Evolutionary conservation across 1,140 invertebrate genomes (phyloP).

Genomic region (Thaumetopoea pityocampa): DNA sequence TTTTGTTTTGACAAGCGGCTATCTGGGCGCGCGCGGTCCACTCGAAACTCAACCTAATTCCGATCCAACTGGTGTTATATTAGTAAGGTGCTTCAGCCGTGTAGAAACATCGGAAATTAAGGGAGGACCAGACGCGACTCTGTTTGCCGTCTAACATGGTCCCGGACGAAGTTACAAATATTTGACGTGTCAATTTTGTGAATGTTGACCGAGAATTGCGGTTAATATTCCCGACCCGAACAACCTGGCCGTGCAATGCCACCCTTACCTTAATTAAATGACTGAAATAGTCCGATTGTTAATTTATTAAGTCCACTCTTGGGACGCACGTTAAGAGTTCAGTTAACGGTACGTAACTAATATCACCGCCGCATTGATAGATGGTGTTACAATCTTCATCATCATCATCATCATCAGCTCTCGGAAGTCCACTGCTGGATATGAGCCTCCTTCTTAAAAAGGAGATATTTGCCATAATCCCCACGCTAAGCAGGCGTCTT

Average conservation of each 20-base stretch:
- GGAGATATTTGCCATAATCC: no score
- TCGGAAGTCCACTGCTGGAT: no score
- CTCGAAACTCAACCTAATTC: constrained; percentile 40
- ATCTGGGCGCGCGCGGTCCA: constrained; percentile 29
- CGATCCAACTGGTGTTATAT: constrained; percentile 33
- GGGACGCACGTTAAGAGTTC: constrained; percentile 30
- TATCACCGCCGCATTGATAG: no score
- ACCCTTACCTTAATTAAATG: constrained; percentile 73
- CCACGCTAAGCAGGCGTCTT: no score
- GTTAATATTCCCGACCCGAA: constrained; percentile 70
- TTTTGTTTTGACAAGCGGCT: constrained; percentile 73
- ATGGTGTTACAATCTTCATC: no score
- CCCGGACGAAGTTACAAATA: constrained; percentile 75
- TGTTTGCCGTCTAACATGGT: constrained; percentile 74
- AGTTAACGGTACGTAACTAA: no score
- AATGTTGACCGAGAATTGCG: constrained; percentile 75
- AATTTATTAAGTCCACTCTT: constrained; percentile 48
- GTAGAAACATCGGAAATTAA: constrained; percentile 74
- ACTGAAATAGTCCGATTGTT: constrained; percentile 66
- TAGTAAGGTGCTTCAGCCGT: constrained; percentile 21
- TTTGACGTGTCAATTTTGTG: constrained; percentile 75
- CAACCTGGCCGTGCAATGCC: constrained; percentile 52
- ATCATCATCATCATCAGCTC: no score
- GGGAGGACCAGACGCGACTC: constrained; percentile 73
- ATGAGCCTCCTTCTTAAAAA: no score